These are phyloP conservation scores for Meliscaeva auricollis DNA, from an alignment of 2,888 invertebrate genomes.

Conservation along the genomic window DNA sequence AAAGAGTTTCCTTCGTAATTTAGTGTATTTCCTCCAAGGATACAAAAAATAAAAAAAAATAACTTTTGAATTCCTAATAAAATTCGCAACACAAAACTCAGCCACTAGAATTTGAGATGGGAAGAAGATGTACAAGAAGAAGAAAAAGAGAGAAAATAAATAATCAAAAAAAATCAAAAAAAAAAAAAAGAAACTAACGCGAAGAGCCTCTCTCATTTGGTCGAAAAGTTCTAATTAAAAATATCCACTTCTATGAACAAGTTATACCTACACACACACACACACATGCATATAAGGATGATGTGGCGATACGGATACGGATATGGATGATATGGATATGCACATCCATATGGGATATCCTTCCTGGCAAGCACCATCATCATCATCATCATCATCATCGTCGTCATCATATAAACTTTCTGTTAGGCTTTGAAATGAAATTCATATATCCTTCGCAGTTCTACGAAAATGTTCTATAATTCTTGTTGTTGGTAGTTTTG, in stretches of 20 bases:
- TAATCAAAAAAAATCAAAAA: too few species aligned
- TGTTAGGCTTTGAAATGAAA: conserved; percentile 50
- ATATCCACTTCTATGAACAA: conserved; percentile 72
- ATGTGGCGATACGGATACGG: conserved; percentile 14
- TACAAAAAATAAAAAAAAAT: conserved; percentile 15
- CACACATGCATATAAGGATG: neutral
- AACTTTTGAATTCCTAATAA: conserved; percentile 69
- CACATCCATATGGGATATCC: conserved; percentile 62
- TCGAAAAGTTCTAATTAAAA: conserved; percentile 76
- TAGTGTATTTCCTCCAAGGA: conserved; percentile 67
- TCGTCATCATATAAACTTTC: conserved; percentile 23
- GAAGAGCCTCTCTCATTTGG: conserved; percentile 57
- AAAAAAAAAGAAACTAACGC: conserved; percentile 18
- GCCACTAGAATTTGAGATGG: neutral
- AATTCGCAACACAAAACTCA: conserved; percentile 61
- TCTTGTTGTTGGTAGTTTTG: conserved; percentile 41
- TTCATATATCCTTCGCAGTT: conserved; percentile 57
- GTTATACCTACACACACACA: neutral
- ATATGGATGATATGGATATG: conserved; percentile 39
- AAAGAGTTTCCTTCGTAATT: conserved; percentile 58
- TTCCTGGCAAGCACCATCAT: conserved; percentile 35
- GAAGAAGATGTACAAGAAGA: neutral
- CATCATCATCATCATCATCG: neutral
- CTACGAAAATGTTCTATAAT: conserved; percentile 49
- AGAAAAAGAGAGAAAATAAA: conserved; percentile 14